Evolutionary conservation across 2,113 vertebrate genomes (phyloP).

Genomic region (Stegostoma tigrinum): DNA sequence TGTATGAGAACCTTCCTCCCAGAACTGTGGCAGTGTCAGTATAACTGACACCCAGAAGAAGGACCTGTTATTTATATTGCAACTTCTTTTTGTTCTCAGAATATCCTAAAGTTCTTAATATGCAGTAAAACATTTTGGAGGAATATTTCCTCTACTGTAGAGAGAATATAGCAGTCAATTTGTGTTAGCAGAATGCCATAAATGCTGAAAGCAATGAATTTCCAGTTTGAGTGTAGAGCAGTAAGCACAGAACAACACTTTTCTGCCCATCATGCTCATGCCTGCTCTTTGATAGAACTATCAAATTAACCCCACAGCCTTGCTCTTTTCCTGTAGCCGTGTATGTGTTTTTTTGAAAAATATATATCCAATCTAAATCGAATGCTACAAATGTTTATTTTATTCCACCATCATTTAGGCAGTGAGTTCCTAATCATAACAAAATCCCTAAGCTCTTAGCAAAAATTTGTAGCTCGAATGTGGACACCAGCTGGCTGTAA

Average conservation of each 20-base stretch:
- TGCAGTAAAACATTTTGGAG: background rate
- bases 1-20: background rate
- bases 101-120: background rate
- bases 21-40: background rate
- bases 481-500: no score
- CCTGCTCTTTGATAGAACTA: background rate
- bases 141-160: background rate
- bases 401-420: background rate
- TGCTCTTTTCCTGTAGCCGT: background rate
- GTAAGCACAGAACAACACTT: background rate
- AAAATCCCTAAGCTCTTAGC: no score
- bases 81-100: background rate
- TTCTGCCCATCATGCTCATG: background rate
- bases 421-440: background rate
- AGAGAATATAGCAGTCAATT: background rate
- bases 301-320: background rate
- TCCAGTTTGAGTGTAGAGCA: background rate
- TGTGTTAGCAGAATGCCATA: background rate
- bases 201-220: background rate
- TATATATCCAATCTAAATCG: background rate
- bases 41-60: background rate
- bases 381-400: background rate
- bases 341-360: background rate
- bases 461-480: no score
- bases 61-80: background rate